Conservation (phyloP, 1,140 invertebrate species). For the Solen grandis region DNA sequence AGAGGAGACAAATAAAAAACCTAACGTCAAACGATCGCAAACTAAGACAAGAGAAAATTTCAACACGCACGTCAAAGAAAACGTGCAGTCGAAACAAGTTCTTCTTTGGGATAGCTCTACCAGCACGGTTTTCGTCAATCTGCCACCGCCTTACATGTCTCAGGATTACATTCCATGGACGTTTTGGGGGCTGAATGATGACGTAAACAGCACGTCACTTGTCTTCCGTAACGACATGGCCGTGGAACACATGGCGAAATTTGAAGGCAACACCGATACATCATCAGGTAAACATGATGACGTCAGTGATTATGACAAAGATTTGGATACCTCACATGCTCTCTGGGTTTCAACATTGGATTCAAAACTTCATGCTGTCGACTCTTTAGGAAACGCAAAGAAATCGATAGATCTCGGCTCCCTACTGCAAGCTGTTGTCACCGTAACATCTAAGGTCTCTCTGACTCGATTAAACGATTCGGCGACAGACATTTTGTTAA, state of each 20-base stretch:
- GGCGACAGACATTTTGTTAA: slow-evolving; percentile 6
- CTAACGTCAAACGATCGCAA: neutral
- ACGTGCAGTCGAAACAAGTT: slow-evolving; percentile 20
- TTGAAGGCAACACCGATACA: slow-evolving; percentile 26
- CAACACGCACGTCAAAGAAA: neutral
- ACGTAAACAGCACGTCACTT: neutral
- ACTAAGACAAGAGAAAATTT: neutral
- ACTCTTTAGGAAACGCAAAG: neutral
- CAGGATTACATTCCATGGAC: neutral
- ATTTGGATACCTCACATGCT: too few relatives aligned
- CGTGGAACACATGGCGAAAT: slow-evolving; percentile 36
- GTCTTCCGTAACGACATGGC: slow-evolving; percentile 2
- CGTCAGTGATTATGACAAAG: too few relatives aligned
- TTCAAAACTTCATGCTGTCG: neutral
- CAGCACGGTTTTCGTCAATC: slow-evolving; percentile 6
- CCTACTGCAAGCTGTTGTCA: neutral
- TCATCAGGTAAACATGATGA: too few relatives aligned
- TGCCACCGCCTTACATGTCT: slow-evolving; percentile 25
- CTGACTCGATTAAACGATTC: slow-evolving; percentile 2
- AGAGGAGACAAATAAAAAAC: neutral
- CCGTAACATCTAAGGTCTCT: slow-evolving; percentile 16
- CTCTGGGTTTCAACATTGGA: slow-evolving; percentile 16
- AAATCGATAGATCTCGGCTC: neutral
- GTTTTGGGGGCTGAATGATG: slow-evolving; percentile 32
- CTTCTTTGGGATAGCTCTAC: slow-evolving; percentile 22